Evolutionary conservation across 2,888 invertebrate species (phyloP).

Genomic region (Eupithecia centaureata): DNA sequence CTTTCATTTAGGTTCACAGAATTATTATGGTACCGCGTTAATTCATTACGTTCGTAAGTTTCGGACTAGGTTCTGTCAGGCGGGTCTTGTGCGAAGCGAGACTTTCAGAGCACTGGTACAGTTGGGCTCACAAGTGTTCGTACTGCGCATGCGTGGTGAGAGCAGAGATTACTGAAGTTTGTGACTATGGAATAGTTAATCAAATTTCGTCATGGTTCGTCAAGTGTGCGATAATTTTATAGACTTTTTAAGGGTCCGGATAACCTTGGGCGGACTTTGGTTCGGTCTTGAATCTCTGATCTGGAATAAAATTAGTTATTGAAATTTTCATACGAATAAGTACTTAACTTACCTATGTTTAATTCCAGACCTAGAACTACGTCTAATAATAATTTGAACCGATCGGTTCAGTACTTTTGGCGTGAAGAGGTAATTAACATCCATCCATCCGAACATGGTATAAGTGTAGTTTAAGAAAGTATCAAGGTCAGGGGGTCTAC

Average conservation of each 20-base stretch:
- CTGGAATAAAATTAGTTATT: not conserved
- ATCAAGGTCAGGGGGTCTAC: no score
- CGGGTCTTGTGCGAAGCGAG: constrained; percentile 43
- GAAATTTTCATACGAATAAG: not conserved
- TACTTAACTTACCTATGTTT: no score
- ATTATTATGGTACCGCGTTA: not conserved
- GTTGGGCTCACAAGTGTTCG: constrained; percentile 33
- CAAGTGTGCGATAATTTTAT: constrained; percentile 29
- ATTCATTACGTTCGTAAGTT: constrained; percentile 26
- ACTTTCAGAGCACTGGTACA: constrained; percentile 48
- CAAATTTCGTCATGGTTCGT: constrained; percentile 47
- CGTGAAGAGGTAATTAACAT: no score
- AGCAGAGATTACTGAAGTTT: constrained; percentile 43
- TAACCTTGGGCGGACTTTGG: constrained; percentile 1
- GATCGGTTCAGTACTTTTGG: no score
- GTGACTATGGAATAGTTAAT: constrained; percentile 39
- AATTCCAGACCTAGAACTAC: no score
- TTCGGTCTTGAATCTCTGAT: not conserved
- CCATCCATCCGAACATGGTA: no score
- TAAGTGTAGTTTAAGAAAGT: no score
- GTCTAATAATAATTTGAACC: no score
- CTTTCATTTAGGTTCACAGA: constrained; percentile 7
- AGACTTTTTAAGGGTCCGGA: not conserved
- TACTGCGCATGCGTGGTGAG: constrained; percentile 44
- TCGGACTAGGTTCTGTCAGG: constrained; percentile 1